These are phyloP conservation scores for Telenomus remus DNA, from an alignment of 1,140 invertebrate species.

Conservation along the genomic window DNA sequence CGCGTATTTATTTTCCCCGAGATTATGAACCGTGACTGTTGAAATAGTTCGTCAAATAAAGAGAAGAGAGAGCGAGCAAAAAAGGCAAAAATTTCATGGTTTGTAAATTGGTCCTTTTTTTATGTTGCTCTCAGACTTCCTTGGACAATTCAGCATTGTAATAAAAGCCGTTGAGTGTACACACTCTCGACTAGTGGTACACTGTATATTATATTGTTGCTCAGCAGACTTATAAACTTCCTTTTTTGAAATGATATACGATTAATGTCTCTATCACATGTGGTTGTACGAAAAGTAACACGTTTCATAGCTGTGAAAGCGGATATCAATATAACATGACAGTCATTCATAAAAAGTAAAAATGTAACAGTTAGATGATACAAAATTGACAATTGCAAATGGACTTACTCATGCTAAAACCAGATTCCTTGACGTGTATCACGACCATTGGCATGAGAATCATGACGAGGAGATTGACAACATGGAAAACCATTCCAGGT, in stretches of 20 bases:
- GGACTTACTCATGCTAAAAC: slow-evolving; percentile 86
- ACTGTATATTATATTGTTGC: slow-evolving; percentile 66
- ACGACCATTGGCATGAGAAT: slow-evolving; percentile 86
- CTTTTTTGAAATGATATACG: slow-evolving; percentile 16
- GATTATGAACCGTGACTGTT: too few relatives aligned
- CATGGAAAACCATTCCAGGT: slow-evolving; percentile 83
- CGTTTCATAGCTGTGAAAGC: too few relatives aligned
- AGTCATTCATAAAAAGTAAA: too few relatives aligned
- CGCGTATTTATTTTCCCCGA: too few relatives aligned
- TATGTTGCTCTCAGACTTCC: slow-evolving; percentile 6
- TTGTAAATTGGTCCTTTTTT: slow-evolving; percentile 7
- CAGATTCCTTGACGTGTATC: slow-evolving; percentile 83
- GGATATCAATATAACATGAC: too few relatives aligned
- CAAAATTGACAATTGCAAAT: neutral
- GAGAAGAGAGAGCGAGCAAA: too few relatives aligned
- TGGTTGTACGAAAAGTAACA: too few relatives aligned
- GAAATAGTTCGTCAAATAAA: too few relatives aligned
- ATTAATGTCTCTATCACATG: neutral
- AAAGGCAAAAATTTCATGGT: too few relatives aligned
- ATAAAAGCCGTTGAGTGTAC: slow-evolving; percentile 69
- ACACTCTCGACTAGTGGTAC: slow-evolving; percentile 62
- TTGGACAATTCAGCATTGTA: slow-evolving; percentile 55
- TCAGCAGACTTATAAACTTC: slow-evolving; percentile 38
- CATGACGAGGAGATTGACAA: slow-evolving; percentile 85
- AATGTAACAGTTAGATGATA: too few relatives aligned